These are phyloP conservation scores for Raja brachyura DNA, from an alignment of 2,113 vertebrate species.

Conservation along the genomic window DNA sequence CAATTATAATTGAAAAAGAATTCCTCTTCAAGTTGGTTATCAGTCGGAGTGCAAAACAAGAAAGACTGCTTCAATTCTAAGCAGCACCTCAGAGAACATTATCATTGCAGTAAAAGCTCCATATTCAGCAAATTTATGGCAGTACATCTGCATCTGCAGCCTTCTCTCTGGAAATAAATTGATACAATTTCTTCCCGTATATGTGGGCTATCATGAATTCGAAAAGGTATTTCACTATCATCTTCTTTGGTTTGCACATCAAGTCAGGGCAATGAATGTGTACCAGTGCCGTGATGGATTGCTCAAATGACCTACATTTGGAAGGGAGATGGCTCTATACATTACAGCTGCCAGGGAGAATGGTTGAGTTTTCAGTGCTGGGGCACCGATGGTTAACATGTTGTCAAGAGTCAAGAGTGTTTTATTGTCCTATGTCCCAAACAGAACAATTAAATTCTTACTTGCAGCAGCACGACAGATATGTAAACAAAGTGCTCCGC, in stretches of 20 bases:
- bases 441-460: no score
- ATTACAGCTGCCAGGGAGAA: slow-evolving; percentile 27
- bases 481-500: no score
- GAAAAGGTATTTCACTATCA: background rate
- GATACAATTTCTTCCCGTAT: background rate
- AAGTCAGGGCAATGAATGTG: slow-evolving; percentile 26
- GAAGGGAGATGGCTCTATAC: slow-evolving; percentile 20
- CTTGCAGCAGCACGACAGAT: no score
- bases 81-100: background rate
- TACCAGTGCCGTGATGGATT: background rate
- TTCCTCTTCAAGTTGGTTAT: background rate
- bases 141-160: background rate
- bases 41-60: background rate
- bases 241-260: slow-evolving; percentile 8
- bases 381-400: background rate
- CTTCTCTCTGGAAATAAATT: slow-evolving; percentile 4
- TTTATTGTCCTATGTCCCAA: no score
- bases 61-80: background rate
- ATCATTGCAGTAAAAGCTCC: background rate
- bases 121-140: slow-evolving; percentile 4
- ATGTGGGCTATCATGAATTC: slow-evolving; percentile 12
- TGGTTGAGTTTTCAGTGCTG: background rate
- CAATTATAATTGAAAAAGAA: background rate
- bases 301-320: slow-evolving; percentile 26
- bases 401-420: no score